Conservation (phyloP, 2,888 invertebrate genomes). For the Orthosia cruda region DNA sequence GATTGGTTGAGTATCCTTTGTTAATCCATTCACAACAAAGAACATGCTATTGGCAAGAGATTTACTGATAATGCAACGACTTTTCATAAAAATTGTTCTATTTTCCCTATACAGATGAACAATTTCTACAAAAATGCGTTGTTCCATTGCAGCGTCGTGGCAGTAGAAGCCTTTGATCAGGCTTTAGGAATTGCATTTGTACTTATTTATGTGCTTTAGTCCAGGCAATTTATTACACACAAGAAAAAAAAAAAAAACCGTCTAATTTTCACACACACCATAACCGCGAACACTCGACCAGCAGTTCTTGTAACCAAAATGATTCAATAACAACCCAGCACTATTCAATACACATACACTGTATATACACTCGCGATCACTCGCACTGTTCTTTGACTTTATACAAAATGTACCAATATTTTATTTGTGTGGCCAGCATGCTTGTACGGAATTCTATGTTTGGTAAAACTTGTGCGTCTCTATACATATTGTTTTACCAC, state of each 20-base stretch:
- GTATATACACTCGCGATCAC: constrained; percentile 54
- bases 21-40: not conserved
- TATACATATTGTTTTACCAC: not conserved
- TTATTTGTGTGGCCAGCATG: constrained; percentile 48
- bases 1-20: not conserved
- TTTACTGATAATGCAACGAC: not conserved
- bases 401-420: constrained; percentile 54
- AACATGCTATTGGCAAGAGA: not conserved
- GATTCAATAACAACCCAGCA: constrained; percentile 48
- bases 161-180: too few relatives aligned
- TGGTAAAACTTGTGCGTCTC: not conserved
- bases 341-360: constrained; percentile 50
- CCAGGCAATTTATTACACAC: not conserved
- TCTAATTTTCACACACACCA: constrained; percentile 39
- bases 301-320: constrained; percentile 50
- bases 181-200: not conserved
- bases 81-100: not conserved
- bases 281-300: constrained; percentile 14
- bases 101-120: not conserved
- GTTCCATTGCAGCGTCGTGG: not conserved
- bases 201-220: not conserved
- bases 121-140: not conserved
- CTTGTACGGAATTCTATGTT: constrained; percentile 39
- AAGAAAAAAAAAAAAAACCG: not conserved
- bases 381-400: constrained; percentile 31